These are phyloP conservation scores for Acronicta leporina DNA, from an alignment of 2,888 invertebrate genomes.

Conservation along the genomic window DNA sequence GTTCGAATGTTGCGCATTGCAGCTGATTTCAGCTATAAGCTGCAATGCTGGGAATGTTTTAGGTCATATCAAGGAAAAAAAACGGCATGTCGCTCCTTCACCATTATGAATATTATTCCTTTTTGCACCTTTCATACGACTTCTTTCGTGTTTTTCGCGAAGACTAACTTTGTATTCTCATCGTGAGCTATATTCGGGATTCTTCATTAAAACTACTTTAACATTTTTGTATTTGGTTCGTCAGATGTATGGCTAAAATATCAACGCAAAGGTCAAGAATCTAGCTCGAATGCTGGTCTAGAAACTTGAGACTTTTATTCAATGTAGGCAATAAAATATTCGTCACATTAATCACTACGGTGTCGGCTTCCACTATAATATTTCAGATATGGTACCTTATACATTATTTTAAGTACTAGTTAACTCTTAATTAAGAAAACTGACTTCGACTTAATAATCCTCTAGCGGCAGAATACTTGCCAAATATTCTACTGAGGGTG, in stretches of 20 bases:
- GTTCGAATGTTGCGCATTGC: conserved; percentile 59
- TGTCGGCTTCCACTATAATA: no score
- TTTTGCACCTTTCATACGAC: conserved; percentile 14
- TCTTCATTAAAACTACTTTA: background rate
- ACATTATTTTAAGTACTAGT: background rate
- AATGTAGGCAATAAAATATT: no score
- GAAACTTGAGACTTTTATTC: no score
- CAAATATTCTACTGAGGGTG: no score
- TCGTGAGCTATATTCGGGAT: conserved; percentile 6
- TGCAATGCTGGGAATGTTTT: conserved; percentile 55
- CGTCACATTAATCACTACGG: no score
- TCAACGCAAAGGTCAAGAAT: no score
- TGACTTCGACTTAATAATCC: background rate
- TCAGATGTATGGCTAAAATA: no score
- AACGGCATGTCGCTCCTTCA: conserved; percentile 13
- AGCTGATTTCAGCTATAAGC: conserved; percentile 51
- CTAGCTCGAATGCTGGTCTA: no score
- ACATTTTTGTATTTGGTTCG: background rate
- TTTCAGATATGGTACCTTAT: no score
- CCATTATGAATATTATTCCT: conserved; percentile 42
- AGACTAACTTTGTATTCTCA: conserved; percentile 17
- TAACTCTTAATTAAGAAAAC: no score
- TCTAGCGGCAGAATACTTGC: no score
- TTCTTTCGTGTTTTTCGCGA: conserved; percentile 16
- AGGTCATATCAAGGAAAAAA: conserved; percentile 43